Evolutionary conservation across 2,797 vertebrate genomes (phyloP).

Genomic region (Triplophysa yarkandensis): DNA sequence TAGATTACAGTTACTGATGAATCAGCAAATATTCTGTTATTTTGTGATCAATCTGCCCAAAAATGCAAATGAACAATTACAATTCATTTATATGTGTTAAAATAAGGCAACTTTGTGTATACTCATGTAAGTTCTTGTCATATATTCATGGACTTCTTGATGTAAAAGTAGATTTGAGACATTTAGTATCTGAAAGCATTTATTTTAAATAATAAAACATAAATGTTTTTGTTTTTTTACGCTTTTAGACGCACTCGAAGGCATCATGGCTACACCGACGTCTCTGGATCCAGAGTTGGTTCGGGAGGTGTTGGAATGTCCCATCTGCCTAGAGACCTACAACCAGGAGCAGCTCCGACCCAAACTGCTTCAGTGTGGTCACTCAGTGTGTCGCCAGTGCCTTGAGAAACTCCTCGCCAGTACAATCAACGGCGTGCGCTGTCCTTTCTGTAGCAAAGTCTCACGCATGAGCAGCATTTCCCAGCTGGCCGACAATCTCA

Average conservation of each 20-base stretch:
- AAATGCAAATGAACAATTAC: neutral
- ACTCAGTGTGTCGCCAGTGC: conserved; percentile 93
- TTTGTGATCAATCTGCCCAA: neutral
- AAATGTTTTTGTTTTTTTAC: no score
- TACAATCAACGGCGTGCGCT: conserved; percentile 94
- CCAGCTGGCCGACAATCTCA: conserved; percentile 93
- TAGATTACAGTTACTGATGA: neutral
- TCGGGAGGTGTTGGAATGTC: conserved; percentile 94
- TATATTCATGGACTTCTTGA: no score
- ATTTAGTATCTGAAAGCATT: no score
- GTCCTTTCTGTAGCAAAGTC: conserved; percentile 95
- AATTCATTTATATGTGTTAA: neutral
- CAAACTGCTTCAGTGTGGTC: conserved; percentile 94
- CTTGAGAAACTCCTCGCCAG: conserved; percentile 93
- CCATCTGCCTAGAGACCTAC: conserved; percentile 97
- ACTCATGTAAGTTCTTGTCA: no score
- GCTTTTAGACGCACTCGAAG: conserved; percentile 31
- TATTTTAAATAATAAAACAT: no score
- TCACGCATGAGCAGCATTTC: conserved; percentile 89
- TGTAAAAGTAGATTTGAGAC: no score
- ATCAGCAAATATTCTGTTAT: neutral
- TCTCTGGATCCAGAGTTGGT: conserved; percentile 91
- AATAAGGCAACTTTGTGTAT: neutral
- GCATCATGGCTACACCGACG: conserved; percentile 80
- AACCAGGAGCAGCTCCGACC: conserved; percentile 89